Evolutionary conservation across 2,113 vertebrate genomes (phyloP), one percentile per base, ranked within the genome.

Genomic region (Alaudala cheleensis): DNA sequence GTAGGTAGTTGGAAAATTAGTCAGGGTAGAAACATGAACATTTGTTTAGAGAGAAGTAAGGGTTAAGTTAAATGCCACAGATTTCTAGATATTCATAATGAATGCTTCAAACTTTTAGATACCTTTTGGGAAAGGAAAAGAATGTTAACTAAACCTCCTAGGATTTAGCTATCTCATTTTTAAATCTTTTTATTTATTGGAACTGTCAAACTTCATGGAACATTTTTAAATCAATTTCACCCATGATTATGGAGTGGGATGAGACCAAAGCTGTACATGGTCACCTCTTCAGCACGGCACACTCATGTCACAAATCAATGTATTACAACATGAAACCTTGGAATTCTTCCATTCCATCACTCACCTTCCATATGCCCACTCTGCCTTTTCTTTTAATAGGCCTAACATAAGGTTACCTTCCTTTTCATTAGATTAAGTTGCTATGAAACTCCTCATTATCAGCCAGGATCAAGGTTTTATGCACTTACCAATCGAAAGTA

Each of bases 221-320:
- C 39, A 86, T 78, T 49, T 77, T 90, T 93, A 96, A 93, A 95
- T 95, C 94, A 96, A 50, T 92, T 97, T 94, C 82, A 86, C 37
- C 88, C 56, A 10, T 40, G 79, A 86, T 81, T 83, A 93, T 3
- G 6, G 67, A 64, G 5, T 33, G n/a, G 57, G 90, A 94, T 87
- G 90, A 47, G 34, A 54, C 80, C 73, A 92, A 83, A 92, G 86
- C 72, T 73, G 18, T 62, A 80, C 51, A 85, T 56, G 71, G n/a
- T 90, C 42, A 81, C 69, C 54, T 93, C 77, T 71, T 69, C 62
- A 90, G 31, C 56, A 45, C 42, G 65, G 14, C n/a, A 67, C 31
- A 77, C 49, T 93, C 70, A 12, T 87, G 50, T 69, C 81, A 87
- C 93, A 92, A 74, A 70, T 86, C 66, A 69, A 79, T 39, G 60